phyloP scores from a whole-genome alignment of 2,113 vertebrate species.

The Xiphophorus couchianus region DNA sequence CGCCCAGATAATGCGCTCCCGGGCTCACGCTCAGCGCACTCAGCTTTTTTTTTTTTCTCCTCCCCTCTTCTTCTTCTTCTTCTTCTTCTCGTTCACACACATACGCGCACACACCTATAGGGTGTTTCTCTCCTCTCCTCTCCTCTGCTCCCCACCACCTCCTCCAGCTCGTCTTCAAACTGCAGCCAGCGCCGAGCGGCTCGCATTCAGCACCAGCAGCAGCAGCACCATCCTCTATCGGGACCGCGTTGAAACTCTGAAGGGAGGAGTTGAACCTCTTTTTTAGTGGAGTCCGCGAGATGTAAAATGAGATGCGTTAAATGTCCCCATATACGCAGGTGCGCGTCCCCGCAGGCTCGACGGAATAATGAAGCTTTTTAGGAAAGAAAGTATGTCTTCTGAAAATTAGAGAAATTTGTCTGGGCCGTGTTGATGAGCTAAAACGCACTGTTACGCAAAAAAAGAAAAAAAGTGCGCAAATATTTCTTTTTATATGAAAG shows the following conservation, averaged over 20 bases:
- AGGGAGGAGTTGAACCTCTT: slow-evolving; percentile 46
- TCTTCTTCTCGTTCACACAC: neutral
- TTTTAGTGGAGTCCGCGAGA: slow-evolving; percentile 24
- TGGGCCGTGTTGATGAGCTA: neutral
- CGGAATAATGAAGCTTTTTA: neutral
- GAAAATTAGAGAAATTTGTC: neutral
- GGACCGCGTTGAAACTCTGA: slow-evolving; percentile 46
- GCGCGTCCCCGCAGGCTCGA: slow-evolving; percentile 1
- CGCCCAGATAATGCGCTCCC: slow-evolving; percentile 75
- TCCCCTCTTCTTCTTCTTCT: too few species aligned
- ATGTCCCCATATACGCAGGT: slow-evolving; percentile 14
- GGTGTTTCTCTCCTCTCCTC: slow-evolving; percentile 32
- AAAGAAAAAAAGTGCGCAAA: neutral
- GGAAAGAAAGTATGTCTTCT: neutral
- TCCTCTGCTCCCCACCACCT: neutral
- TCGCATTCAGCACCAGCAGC: slow-evolving; percentile 19
- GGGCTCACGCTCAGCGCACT: slow-evolving; percentile 70
- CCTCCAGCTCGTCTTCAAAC: slow-evolving; percentile 31
- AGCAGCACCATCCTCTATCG: slow-evolving; percentile 47
- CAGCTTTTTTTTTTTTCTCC: slow-evolving; percentile 18
- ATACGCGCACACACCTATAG: slow-evolving; percentile 49
- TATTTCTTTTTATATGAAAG: neutral
- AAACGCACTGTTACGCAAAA: neutral
- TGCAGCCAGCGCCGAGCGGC: slow-evolving; percentile 18
- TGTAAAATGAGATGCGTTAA: neutral